Evolutionary conservation across 2,888 invertebrate species (phyloP).

Genomic region (Branchipolynoe longqiensis): DNA sequence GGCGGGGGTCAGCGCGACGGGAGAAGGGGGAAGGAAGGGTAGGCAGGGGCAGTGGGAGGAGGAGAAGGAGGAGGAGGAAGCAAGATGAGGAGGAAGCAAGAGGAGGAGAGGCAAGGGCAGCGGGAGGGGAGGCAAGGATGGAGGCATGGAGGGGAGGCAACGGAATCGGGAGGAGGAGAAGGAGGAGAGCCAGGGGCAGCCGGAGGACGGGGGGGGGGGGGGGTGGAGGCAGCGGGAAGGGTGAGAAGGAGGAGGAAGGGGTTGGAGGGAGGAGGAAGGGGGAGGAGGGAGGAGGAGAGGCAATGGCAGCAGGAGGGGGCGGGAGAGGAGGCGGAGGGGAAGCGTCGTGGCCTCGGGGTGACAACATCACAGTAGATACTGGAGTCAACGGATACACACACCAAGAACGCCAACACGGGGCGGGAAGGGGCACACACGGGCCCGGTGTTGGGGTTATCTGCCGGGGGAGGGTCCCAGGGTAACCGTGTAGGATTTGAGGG

Average conservation of each 20-base stretch:
- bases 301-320: neutral
- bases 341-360: too few relatives aligned
- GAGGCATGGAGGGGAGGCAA: neutral
- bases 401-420: neutral
- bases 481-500: neutral
- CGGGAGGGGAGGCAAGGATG: neutral
- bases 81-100: neutral
- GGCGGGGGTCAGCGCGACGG: neutral
- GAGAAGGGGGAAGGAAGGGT: neutral
- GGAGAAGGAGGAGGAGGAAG: neutral
- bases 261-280: too few relatives aligned
- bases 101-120: neutral
- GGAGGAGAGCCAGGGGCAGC: neutral
- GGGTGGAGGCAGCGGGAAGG: neutral
- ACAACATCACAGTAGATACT: slow-evolving; percentile 22
- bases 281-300: neutral
- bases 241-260: too few relatives aligned
- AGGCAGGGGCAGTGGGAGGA: neutral
- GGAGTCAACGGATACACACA: neutral
- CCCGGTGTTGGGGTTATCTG: slow-evolving; percentile 20
- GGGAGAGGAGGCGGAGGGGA: neutral
- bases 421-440: neutral
- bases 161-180: neutral
- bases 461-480: neutral
- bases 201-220: neutral